Evolutionary conservation across 2,888 invertebrate genomes (phyloP).

Genomic region (Pseudolycoriella hygida): DNA sequence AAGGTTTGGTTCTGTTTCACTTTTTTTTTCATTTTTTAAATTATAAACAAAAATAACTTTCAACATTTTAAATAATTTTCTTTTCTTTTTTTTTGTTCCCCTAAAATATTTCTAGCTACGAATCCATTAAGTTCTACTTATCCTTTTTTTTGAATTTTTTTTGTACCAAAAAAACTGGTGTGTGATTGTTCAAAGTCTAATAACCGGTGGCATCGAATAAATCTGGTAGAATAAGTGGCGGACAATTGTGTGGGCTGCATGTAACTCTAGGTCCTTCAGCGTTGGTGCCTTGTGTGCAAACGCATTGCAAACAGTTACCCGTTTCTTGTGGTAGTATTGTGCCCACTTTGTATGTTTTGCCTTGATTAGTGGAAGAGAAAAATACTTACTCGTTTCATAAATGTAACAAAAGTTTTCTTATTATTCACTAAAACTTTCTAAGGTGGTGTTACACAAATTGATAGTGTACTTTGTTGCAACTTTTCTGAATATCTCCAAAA

Average conservation of each 20-base stretch:
- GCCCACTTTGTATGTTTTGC: conserved; percentile 42
- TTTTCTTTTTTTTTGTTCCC: too few relatives aligned
- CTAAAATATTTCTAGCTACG: neutral
- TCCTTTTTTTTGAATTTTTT: neutral
- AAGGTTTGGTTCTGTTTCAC: too few relatives aligned
- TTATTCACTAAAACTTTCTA: too few relatives aligned
- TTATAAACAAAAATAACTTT: too few relatives aligned
- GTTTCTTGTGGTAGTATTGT: conserved; percentile 47
- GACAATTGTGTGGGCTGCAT: conserved; percentile 30
- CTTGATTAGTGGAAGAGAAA: conserved; percentile 25
- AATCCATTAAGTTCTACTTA: neutral
- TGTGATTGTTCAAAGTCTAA: conserved; percentile 12
- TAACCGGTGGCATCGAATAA: conserved; percentile 29
- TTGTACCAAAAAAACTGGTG: neutral
- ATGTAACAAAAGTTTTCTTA: too few relatives aligned
- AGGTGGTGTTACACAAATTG: too few relatives aligned
- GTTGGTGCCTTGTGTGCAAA: conserved; percentile 38
- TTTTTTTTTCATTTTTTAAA: too few relatives aligned
- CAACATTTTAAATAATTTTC: too few relatives aligned
- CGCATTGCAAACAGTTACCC: conserved; percentile 52
- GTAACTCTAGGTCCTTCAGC: conserved; percentile 27
- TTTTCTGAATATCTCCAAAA: too few relatives aligned
- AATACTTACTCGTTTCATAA: too few relatives aligned
- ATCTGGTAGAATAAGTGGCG: conserved; percentile 27
- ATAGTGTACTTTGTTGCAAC: too few relatives aligned